Percentiles rank a stretch among this genome's conserved stretches.
phyloP scores from a whole-genome alignment of 2,113 vertebrate species.

The Eurypyga helias region DNA sequence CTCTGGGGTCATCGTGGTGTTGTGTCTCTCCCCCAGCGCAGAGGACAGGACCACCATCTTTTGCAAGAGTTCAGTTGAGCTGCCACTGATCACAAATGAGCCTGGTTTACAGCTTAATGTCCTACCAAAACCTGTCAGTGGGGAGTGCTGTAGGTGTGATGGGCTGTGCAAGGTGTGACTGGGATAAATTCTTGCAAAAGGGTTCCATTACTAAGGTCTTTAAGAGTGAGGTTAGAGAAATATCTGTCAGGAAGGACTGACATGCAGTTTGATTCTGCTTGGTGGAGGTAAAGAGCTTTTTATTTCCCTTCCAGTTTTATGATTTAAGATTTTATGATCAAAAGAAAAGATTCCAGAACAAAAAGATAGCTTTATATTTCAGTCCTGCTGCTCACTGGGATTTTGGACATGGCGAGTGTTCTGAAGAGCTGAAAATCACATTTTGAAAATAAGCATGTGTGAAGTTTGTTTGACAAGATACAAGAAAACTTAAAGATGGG shows the following conservation, averaged over 20 bases:
- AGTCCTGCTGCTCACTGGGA: background rate
- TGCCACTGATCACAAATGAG: background rate
- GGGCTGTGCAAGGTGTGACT: background rate
- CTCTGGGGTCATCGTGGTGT: fast-evolving
- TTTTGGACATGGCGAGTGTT: background rate
- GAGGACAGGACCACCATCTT: fast-evolving
- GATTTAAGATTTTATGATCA: background rate
- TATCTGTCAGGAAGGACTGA: background rate
- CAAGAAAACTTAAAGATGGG: background rate
- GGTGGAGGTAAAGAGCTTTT: background rate
- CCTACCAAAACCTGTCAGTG: background rate
- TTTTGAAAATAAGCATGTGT: background rate
- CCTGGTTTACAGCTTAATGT: background rate
- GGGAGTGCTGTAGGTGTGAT: background rate
- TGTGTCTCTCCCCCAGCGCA: background rate
- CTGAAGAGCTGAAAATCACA: background rate
- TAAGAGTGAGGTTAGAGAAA: background rate
- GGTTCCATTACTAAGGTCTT: background rate
- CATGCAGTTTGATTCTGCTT: background rate
- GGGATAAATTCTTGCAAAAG: background rate
- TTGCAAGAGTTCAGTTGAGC: background rate
- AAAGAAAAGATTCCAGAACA: background rate
- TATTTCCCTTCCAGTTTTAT: background rate
- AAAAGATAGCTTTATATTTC: slow-evolving; percentile 3
- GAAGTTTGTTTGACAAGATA: background rate